phyloP scores from a whole-genome alignment of 2,113 vertebrate genomes.

The Oceanites oceanicus region DNA sequence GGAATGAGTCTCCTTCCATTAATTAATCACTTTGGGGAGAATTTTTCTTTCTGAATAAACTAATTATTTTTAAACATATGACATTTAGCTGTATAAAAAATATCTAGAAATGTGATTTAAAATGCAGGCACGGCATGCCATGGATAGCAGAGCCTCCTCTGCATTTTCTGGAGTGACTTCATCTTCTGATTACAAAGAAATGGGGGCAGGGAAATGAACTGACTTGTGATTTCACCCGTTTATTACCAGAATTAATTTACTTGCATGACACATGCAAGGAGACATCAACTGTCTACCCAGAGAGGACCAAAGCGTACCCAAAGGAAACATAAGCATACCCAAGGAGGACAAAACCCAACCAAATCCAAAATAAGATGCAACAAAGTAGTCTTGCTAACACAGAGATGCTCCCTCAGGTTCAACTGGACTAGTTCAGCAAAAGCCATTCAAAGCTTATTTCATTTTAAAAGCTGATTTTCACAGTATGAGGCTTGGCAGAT shows the following conservation, averaged over 20 bases:
- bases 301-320: not conserved
- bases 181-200: constrained; percentile 44
- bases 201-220: not conserved
- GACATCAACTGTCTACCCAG: not conserved
- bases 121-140: not conserved
- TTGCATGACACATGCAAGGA: not conserved
- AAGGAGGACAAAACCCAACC: not conserved
- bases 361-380: not conserved
- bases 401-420: not conserved
- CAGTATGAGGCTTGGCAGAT: not conserved
- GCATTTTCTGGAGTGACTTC: constrained; percentile 49
- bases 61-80: constrained; percentile 57
- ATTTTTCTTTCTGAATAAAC: constrained; percentile 47
- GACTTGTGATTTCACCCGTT: constrained; percentile 23
- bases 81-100: constrained; percentile 53
- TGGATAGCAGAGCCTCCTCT: constrained; percentile 46
- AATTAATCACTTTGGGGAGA: constrained; percentile 51
- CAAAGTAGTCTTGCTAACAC: not conserved
- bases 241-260: not conserved
- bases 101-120: constrained; percentile 37
- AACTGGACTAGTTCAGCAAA: not conserved
- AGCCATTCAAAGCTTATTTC: not conserved
- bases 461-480: not conserved
- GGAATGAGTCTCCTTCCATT: constrained; percentile 30
- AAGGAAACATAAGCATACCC: not conserved